Evolutionary conservation across 2,888 invertebrate genomes (phyloP).

Genomic region (Xylophagus ater): DNA sequence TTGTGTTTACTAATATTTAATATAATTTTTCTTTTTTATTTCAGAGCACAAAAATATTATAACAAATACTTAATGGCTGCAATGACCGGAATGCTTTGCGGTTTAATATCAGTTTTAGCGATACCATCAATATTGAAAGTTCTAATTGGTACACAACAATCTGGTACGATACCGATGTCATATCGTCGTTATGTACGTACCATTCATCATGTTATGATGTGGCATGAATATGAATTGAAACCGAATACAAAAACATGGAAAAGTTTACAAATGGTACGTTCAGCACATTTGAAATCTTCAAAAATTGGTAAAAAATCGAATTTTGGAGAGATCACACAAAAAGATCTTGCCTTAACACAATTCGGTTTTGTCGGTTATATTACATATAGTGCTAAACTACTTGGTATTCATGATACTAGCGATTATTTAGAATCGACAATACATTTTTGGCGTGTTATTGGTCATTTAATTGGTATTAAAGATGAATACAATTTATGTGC

Average conservation of each 20-base stretch:
- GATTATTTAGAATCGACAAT: constrained; percentile 54
- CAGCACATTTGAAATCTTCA: constrained; percentile 49
- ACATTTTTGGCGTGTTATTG: constrained; percentile 69
- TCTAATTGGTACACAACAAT: constrained; percentile 53
- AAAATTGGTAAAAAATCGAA: constrained; percentile 32
- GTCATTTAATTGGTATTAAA: constrained; percentile 62
- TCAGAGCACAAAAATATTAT: constrained; percentile 59
- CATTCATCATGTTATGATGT: constrained; percentile 55
- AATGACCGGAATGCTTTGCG: constrained; percentile 54
- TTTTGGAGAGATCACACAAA: constrained; percentile 50
- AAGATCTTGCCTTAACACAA: constrained; percentile 68
- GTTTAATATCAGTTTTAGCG: constrained; percentile 56
- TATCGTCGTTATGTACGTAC: constrained; percentile 65
- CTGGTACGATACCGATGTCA: constrained; percentile 48
- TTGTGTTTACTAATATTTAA: constrained; percentile 1
- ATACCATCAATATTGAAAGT: constrained; percentile 57
- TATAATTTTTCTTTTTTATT: constrained; percentile 6
- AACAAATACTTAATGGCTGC: constrained; percentile 52
- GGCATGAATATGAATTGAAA: constrained; percentile 62
- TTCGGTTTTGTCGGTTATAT: constrained; percentile 62
- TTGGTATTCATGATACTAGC: constrained; percentile 49
- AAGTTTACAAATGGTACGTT: constrained; percentile 50
- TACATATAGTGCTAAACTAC: constrained; percentile 39
- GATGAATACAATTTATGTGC: constrained; percentile 60
- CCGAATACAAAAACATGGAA: constrained; percentile 46